Evolutionary conservation across 2,113 vertebrate species (phyloP).

Genomic region (Ahaetulla prasina): DNA sequence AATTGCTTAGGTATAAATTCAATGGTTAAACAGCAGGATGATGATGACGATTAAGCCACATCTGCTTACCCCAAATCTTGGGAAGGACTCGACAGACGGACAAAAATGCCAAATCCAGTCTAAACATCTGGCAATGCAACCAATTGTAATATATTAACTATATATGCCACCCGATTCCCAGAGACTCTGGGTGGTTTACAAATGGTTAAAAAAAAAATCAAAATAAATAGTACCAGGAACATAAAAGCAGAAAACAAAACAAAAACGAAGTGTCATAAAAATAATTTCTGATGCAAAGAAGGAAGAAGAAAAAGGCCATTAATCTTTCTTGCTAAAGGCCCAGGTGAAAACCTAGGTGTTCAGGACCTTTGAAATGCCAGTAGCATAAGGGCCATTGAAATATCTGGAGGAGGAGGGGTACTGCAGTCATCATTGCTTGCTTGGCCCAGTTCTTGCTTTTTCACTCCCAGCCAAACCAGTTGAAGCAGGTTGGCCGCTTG

Average conservation of each 20-base stretch:
- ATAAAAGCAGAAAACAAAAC: neutral
- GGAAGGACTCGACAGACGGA: neutral
- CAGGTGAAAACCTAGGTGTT: neutral
- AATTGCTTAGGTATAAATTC: neutral
- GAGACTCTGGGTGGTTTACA: neutral
- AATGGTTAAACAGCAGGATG: neutral
- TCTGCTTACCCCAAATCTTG: neutral
- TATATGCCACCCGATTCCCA: neutral
- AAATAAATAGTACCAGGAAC: neutral
- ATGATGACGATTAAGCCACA: neutral
- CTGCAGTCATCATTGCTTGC: neutral
- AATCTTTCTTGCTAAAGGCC: neutral
- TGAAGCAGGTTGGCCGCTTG: neutral
- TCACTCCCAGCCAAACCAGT: neutral
- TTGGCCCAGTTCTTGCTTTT: neutral
- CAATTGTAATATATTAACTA: neutral
- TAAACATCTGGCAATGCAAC: neutral
- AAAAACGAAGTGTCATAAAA: neutral
- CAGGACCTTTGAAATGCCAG: neutral
- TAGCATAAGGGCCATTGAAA: neutral
- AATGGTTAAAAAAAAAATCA: neutral
- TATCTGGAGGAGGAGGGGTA: fast-evolving
- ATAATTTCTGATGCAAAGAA: neutral
- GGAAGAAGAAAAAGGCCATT: neutral
- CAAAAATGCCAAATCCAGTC: neutral